Evolutionary conservation across 1,140 invertebrate genomes (phyloP).

Genomic region (Dryas iulia): DNA sequence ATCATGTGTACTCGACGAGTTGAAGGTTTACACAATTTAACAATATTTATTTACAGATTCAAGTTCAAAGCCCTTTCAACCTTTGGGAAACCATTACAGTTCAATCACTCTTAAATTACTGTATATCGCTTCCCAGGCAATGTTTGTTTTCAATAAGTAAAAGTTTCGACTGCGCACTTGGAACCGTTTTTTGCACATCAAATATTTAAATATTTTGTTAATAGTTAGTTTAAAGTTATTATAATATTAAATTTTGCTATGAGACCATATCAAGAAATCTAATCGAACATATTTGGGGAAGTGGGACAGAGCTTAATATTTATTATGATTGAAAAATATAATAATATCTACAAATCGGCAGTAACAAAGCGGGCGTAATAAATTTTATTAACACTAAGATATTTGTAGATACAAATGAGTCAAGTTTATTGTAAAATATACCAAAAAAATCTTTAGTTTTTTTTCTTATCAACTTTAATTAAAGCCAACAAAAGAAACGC

Average conservation of each 20-base stretch:
- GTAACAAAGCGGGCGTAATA: background rate
- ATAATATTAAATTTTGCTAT: too few relatives aligned
- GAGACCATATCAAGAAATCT: conserved; percentile 16
- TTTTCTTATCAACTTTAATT: background rate
- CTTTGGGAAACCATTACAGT: background rate
- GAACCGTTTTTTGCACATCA: too few relatives aligned
- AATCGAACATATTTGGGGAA: conserved; percentile 15
- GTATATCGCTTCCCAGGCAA: background rate
- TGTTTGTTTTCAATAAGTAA: background rate
- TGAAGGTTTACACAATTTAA: background rate
- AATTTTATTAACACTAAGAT: background rate
- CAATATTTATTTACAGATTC: conserved; percentile 37
- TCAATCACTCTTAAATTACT: background rate
- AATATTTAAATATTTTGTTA: too few relatives aligned
- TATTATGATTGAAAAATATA: background rate
- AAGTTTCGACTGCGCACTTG: too few relatives aligned
- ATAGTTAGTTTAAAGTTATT: too few relatives aligned
- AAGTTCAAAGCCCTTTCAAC: conserved; percentile 53
- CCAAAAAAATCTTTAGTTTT: background rate
- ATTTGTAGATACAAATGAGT: background rate
- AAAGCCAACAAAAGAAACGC: background rate
- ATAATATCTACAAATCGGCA: background rate
- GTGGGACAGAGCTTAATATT: conserved; percentile 12
- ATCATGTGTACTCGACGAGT: conserved; percentile 2
- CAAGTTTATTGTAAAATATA: background rate